Conservation (phyloP, 2,888 invertebrate genomes). For the Oligia strigilis region DNA sequence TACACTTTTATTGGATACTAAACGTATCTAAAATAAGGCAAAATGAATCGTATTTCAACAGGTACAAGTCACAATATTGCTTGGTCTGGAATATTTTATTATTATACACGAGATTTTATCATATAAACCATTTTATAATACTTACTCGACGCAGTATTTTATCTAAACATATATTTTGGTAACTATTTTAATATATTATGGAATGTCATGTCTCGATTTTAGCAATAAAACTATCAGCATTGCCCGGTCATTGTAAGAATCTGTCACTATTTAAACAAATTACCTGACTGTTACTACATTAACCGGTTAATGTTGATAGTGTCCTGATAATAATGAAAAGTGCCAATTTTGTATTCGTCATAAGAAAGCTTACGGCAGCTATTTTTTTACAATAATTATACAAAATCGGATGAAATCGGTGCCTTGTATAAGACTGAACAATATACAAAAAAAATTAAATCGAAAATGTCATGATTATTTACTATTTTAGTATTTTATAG, state of each 20-base stretch:
- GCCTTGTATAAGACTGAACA: slow-evolving; percentile 85
- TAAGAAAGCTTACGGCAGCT: slow-evolving; percentile 67
- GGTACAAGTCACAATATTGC: slow-evolving; percentile 27
- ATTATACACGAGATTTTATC: slow-evolving; percentile 36
- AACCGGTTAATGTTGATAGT: slow-evolving; percentile 28
- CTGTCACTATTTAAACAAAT: slow-evolving; percentile 2
- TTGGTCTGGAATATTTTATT: slow-evolving; percentile 39
- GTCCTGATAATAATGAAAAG: slow-evolving; percentile 52
- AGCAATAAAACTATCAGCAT: slow-evolving; percentile 35
- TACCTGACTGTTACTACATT: not conserved
- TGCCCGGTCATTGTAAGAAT: slow-evolving; percentile 20
- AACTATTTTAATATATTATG: slow-evolving; percentile 50
- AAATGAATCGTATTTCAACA: slow-evolving; percentile 46
- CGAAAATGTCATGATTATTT: slow-evolving; percentile 39
- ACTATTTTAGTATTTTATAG: slow-evolving; percentile 39
- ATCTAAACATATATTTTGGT: slow-evolving; percentile 61
- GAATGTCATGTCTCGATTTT: slow-evolving; percentile 59
- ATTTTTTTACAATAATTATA: slow-evolving; percentile 68
- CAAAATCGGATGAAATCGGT: slow-evolving; percentile 76
- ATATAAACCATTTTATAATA: slow-evolving; percentile 34
- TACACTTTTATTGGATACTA: slow-evolving; percentile 58
- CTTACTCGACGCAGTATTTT: slow-evolving; percentile 57
- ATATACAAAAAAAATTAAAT: slow-evolving; percentile 66
- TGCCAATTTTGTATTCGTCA: slow-evolving; percentile 59
- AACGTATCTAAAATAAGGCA: slow-evolving; percentile 58